Percentiles rank a stretch among this genome's conserved stretches.
Evolutionary conservation across 2,888 invertebrate genomes (phyloP).

Genomic region (Rhopalosiphum nymphaeae): DNA sequence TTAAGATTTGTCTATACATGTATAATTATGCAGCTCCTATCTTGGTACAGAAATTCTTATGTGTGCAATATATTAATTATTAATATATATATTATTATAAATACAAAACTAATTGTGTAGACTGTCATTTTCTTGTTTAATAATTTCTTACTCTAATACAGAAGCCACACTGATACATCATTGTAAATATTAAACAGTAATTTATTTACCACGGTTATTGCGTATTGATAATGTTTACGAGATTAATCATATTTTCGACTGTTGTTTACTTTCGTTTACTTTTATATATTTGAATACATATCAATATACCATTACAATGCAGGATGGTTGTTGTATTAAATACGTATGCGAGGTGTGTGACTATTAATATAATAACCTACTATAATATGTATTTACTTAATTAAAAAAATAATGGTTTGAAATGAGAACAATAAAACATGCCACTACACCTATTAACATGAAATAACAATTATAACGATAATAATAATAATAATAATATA

Average conservation of each 20-base stretch:
- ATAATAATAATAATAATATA: background rate
- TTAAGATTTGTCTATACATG: background rate
- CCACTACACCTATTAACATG: background rate
- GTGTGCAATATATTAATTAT: background rate
- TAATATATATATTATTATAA: no score
- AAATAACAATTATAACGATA: background rate
- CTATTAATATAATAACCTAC: background rate
- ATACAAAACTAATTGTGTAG: background rate
- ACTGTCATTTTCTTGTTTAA: background rate
- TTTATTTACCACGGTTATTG: background rate
- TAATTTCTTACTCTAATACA: background rate
- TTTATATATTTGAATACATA: background rate
- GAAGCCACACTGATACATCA: background rate
- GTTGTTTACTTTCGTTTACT: background rate
- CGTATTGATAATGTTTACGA: background rate
- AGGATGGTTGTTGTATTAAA: background rate
- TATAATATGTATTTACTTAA: background rate
- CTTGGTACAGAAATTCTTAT: background rate
- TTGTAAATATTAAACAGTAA: background rate
- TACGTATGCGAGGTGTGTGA: background rate
- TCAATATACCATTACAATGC: background rate
- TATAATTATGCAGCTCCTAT: background rate
- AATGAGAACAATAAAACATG: constrained; percentile 9
- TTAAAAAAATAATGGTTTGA: background rate
- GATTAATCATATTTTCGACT: background rate